Evolutionary conservation across 2,888 invertebrate genomes (phyloP).

Genomic region (Acanthopleura granulata): DNA sequence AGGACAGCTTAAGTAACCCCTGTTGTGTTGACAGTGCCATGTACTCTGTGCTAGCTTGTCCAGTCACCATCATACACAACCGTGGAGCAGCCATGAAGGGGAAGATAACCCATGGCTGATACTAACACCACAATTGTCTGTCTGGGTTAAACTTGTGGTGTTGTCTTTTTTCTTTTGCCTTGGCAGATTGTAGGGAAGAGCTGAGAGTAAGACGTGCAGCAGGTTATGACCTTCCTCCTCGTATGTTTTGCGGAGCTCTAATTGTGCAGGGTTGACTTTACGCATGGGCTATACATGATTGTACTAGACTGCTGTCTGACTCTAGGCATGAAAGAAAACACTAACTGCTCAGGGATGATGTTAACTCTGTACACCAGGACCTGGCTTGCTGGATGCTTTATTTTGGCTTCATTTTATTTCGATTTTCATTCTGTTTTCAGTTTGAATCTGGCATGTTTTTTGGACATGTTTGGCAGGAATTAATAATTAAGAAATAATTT

Average conservation of each 20-base stretch:
- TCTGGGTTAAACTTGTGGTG: not conserved
- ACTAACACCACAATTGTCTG: too few species aligned
- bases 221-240: not conserved
- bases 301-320: not conserved
- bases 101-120: too few species aligned
- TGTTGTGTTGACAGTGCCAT: too few species aligned
- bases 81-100: too few species aligned
- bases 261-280: too few species aligned
- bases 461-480: too few species aligned
- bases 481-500: too few species aligned
- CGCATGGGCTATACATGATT: too few species aligned
- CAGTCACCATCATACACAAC: too few species aligned
- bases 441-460: too few species aligned
- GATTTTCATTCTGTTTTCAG: not conserved
- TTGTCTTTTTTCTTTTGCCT: slow-evolving; percentile 25
- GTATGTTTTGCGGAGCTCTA: not conserved
- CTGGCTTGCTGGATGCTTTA: not conserved
- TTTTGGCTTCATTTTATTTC: slow-evolving; percentile 7
- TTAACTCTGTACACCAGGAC: not conserved
- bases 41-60: too few species aligned
- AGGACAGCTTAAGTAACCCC: too few species aligned
- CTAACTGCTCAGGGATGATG: not conserved
- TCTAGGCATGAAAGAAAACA: not conserved
- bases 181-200: slow-evolving; percentile 30
- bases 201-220: slow-evolving; percentile 21